Conservation (phyloP, 2,113 vertebrate species). For the Lucifuga dentata region DNA sequence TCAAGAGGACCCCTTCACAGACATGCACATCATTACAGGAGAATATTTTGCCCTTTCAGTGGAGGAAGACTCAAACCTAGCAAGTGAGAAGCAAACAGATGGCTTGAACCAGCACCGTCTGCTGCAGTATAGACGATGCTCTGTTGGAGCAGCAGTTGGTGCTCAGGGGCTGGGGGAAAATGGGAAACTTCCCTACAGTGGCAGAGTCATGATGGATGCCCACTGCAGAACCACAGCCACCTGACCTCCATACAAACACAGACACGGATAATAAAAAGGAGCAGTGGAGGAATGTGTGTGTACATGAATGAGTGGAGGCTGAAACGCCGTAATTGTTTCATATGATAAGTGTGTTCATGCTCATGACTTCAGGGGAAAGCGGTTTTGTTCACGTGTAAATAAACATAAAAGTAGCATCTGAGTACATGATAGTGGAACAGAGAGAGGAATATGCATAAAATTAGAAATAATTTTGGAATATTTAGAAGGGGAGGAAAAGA, state of each 20-base stretch:
- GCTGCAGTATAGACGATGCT: slow-evolving; percentile 61
- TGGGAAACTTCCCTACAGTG: slow-evolving; percentile 75
- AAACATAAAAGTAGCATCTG: slow-evolving; percentile 4
- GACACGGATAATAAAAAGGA: slow-evolving; percentile 57
- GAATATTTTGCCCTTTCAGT: slow-evolving; percentile 30
- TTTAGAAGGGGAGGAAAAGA: background rate
- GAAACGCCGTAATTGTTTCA: slow-evolving; percentile 12
- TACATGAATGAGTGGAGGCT: background rate
- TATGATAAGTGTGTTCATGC: background rate
- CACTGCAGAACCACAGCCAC: slow-evolving; percentile 77
- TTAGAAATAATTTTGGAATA: too few species aligned
- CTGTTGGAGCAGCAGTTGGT: slow-evolving; percentile 67
- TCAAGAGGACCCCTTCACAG: slow-evolving; percentile 21
- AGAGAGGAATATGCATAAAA: too few species aligned
- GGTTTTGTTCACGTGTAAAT: background rate
- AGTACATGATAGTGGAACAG: slow-evolving; percentile 2
- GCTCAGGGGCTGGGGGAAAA: slow-evolving; percentile 66
- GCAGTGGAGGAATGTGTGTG: slow-evolving; percentile 4
- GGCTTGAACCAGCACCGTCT: slow-evolving; percentile 63
- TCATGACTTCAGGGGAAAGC: slow-evolving; percentile 11
- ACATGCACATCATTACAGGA: slow-evolving; percentile 56
- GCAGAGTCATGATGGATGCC: slow-evolving; percentile 80
- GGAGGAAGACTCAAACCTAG: slow-evolving; percentile 44
- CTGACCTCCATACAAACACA: slow-evolving; percentile 79
- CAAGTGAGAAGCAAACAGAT: slow-evolving; percentile 71